Conservation (phyloP, 2,888 invertebrate species). For the Chrysolina haemoptera region DNA sequence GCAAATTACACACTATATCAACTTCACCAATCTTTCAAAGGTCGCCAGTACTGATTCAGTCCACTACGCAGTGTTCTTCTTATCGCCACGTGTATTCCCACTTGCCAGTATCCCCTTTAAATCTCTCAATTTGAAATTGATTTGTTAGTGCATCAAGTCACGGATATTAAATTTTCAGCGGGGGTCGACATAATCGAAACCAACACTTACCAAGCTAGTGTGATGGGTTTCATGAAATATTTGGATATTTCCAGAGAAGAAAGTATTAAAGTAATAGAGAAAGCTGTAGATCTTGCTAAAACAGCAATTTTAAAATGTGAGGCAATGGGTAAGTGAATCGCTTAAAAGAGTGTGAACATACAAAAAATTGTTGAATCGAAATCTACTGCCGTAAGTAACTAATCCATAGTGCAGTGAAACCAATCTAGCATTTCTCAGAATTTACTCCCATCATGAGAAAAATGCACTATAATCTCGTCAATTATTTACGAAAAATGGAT, state of each 20-base stretch:
- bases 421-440: too few species aligned
- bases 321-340: conserved; percentile 67
- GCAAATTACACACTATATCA: too few species aligned
- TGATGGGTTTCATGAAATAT: conserved; percentile 81
- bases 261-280: conserved; percentile 78
- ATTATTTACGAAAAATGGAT: too few species aligned
- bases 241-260: conserved; percentile 77
- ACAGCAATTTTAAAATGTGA: conserved; percentile 76
- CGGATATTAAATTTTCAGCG: conserved; percentile 72
- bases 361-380: background rate
- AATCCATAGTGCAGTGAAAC: too few species aligned
- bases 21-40: too few species aligned
- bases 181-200: conserved; percentile 89
- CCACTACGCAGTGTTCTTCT: too few species aligned
- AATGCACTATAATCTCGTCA: too few species aligned
- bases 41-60: too few species aligned
- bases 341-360: background rate
- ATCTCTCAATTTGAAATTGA: background rate
- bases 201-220: conserved; percentile 88
- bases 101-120: too few species aligned
- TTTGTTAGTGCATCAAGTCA: background rate
- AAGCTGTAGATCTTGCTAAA: conserved; percentile 81
- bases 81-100: too few species aligned
- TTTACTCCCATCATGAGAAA: too few species aligned
- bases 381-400: too few species aligned